These are phyloP conservation scores for Megaceryle alcyon DNA, from an alignment of 2,797 vertebrate species.

Conservation along the genomic window DNA sequence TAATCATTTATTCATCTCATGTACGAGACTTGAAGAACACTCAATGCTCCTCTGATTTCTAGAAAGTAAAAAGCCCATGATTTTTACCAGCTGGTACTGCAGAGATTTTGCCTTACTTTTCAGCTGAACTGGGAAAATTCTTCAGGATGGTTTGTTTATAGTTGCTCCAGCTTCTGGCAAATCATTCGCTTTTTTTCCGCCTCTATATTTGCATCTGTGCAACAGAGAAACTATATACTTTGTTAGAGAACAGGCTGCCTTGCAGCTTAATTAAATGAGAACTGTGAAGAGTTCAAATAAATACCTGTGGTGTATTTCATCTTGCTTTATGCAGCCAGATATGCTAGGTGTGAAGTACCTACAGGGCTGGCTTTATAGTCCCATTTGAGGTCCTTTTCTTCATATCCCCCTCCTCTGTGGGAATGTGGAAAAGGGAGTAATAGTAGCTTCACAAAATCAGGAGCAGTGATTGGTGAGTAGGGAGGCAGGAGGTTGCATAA, in stretches of 20 bases:
- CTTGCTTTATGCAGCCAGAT: neutral
- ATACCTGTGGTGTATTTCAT: neutral
- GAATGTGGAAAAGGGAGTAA: neutral
- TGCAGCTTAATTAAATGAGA: neutral
- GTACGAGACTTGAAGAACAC: neutral
- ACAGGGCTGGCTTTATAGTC: neutral
- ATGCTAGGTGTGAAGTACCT: neutral
- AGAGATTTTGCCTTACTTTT: neutral
- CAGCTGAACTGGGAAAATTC: neutral
- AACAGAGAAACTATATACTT: neutral
- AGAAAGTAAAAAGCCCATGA: neutral
- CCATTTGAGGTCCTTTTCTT: neutral
- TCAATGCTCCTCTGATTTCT: neutral
- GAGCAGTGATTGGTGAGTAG: neutral
- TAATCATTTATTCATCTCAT: neutral
- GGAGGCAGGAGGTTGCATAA: neutral
- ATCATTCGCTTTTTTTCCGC: neutral
- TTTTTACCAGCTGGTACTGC: constrained; percentile 5
- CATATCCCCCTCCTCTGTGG: neutral
- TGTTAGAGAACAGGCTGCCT: neutral
- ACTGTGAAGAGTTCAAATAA: neutral
- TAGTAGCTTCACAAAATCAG: neutral
- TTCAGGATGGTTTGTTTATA: neutral
- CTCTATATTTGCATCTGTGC: neutral
- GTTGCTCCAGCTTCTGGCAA: neutral